Evolutionary conservation across 2,888 invertebrate species (phyloP), one percentile per base, ranked within the genome.

Genomic region (Euproctis similis): DNA sequence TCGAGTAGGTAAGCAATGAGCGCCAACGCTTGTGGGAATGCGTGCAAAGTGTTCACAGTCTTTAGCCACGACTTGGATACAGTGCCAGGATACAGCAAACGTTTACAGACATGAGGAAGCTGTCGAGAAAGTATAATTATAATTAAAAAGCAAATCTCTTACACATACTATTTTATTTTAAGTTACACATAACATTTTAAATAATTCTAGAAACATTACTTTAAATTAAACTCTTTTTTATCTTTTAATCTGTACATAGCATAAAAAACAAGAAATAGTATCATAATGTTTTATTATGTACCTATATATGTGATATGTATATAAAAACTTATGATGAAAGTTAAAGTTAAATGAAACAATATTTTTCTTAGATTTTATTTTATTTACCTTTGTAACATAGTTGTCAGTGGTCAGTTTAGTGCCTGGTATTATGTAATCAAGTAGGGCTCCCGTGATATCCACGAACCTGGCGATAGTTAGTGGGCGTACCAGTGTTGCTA

Each of bases 31-130:
- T 87, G 84, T 1, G 87, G 87, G 65, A 85, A 87, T 0, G 87
- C 85, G 53, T 88, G 87, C 47, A 84, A 71, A 0, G 87, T 85
- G 63, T 87, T 88, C 3, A 87, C 87, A 0, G 87, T 82, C 59
- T 85, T 84, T 46, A 88, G 60, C 87, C 87, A 88, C 0, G 87
- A 86, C 64, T 87, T 87, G 42, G 85, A 77, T 8, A 88, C 69
- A 0, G 67, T 36, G 4, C 86, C 87, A 1, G 87, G 87, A 67
- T 88, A 88, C 43, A 85, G 72, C 8, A 88, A 59, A 1, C 84
- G 77, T 39, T 85, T 86, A 3, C 76, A 67, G 27, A 85, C 45
- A 39, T 78, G 80, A 1, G 87, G 88, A 23, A 88, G 36, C 76
- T 87, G 58, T 25, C 9, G 21, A 10, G 10, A 2, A 3, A 18